Conservation (phyloP, 2,888 invertebrate genomes). For the Blera fallax region DNA sequence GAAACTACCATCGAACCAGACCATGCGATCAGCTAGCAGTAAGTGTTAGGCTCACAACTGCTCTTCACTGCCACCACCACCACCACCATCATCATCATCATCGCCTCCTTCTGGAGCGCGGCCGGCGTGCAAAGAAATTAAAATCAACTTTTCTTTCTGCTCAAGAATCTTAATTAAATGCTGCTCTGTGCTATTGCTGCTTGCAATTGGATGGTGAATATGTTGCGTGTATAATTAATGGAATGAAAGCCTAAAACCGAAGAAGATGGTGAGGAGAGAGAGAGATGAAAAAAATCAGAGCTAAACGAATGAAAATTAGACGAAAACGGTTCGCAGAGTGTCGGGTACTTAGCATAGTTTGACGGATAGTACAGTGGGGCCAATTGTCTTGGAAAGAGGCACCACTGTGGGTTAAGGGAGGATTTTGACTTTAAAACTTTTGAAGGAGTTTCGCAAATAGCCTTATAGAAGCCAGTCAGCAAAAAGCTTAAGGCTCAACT, state of each 20-base stretch:
- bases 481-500: too few species aligned
- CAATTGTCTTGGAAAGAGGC: neutral
- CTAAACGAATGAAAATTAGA: conserved; percentile 68
- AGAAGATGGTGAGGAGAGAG: neutral
- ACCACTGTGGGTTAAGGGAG: too few species aligned
- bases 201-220: conserved; percentile 38
- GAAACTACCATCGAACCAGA: conserved; percentile 50
- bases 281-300: conserved; percentile 62
- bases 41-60: conserved; percentile 8
- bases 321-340: conserved; percentile 58
- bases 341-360: conserved; percentile 60
- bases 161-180: conserved; percentile 69
- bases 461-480: too few species aligned
- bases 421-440: too few species aligned
- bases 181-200: neutral
- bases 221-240: conserved; percentile 65
- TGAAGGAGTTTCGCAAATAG: too few species aligned
- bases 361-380: conserved; percentile 37
- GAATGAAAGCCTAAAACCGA: conserved; percentile 58
- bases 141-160: conserved; percentile 67
- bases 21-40: conserved; percentile 41
- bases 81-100: neutral
- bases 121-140: conserved; percentile 63
- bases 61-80: neutral
- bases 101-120: neutral